Base-by-base conservation (phyloP, 2,113 vertebrate genomes). In the Cryptomyrus ogoouensis region DNA sequence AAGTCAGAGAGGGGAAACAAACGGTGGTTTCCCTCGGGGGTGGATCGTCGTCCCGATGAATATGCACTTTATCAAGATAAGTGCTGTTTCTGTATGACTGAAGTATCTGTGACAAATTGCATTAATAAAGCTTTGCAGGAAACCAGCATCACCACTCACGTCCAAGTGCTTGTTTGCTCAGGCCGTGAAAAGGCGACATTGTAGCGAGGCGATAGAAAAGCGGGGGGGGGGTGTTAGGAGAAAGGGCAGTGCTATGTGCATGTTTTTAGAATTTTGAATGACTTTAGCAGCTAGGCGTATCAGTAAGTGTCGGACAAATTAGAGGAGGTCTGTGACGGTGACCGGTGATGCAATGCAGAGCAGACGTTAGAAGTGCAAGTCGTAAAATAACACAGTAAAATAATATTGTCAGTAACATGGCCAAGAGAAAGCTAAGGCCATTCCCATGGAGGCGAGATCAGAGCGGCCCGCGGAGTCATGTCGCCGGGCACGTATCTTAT, bases 61-160 rank as follows among this genome's bases (percentile, higher is more conserved):
- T 95, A 95, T 93, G 95, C 92, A 95, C 94, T 96, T 95, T 95
- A 95, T 96, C 94, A 94, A 94, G 95, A 96, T 94, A 80, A 92
- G 93, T 92, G 91, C 93, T 17, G 15, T 94, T 95, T 95, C 91
- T 95, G 91, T 93, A 94, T 91, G 91, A 92, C 94, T 1, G 91
- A 92, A 93, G 93, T 92, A 94, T 93, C 93, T 92, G 62, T 31
- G 94, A 95, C 94, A 91, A 94, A 93, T 95, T 93, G 94, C 94
- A 94, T 95, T 94, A 95, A 94, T 53, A 95, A 95, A 89, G 93
- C 94, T 95, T 90, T 92, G 93, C 95, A 94, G 95, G 96, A 96
- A 95, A 92, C 90, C 92, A 27, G 39, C 42, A 27, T 31, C 84
- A n/a, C 10, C 93, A 92, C 90, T 91, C 89, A 89, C 70, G 88